These are phyloP conservation scores for Sebastes trivittatus DNA, from an alignment of 2,797 vertebrate genomes.

Conservation along the genomic window DNA sequence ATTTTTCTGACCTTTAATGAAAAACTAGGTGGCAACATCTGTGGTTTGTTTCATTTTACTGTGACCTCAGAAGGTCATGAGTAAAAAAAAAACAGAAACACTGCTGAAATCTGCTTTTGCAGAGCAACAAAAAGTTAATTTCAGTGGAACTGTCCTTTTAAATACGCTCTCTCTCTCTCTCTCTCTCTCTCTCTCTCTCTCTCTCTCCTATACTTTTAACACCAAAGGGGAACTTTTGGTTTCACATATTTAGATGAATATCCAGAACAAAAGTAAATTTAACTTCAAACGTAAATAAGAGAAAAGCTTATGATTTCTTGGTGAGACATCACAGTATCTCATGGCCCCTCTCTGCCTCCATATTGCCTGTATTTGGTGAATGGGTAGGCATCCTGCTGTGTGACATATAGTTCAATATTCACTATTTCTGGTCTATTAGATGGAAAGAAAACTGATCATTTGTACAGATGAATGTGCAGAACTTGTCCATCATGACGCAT, in stretches of 20 bases:
- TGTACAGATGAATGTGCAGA: too few relatives aligned
- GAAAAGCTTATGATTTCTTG: slow-evolving; percentile 29
- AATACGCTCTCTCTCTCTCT: background rate
- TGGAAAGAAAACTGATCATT: too few relatives aligned
- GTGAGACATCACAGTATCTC: background rate
- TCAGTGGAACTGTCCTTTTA: slow-evolving; percentile 30
- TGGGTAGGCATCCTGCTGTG: too few relatives aligned
- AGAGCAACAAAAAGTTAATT: slow-evolving; percentile 29
- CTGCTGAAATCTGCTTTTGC: background rate
- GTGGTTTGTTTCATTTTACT: background rate
- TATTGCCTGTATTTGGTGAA: background rate
- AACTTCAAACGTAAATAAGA: background rate
- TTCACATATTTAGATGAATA: slow-evolving; percentile 39
- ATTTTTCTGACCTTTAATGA: background rate
- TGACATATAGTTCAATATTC: too few relatives aligned
- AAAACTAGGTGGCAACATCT: background rate
- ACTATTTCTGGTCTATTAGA: too few relatives aligned
- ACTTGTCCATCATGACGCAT: background rate
- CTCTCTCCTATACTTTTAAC: background rate
- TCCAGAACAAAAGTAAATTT: slow-evolving; percentile 4
- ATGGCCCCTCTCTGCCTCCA: background rate
- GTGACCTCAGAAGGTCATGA: background rate
- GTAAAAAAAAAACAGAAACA: background rate
- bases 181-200: background rate
- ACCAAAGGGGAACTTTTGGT: slow-evolving; percentile 12